Evolutionary conservation across 2,113 vertebrate genomes (phyloP).

Genomic region (Nanger granti): DNA sequence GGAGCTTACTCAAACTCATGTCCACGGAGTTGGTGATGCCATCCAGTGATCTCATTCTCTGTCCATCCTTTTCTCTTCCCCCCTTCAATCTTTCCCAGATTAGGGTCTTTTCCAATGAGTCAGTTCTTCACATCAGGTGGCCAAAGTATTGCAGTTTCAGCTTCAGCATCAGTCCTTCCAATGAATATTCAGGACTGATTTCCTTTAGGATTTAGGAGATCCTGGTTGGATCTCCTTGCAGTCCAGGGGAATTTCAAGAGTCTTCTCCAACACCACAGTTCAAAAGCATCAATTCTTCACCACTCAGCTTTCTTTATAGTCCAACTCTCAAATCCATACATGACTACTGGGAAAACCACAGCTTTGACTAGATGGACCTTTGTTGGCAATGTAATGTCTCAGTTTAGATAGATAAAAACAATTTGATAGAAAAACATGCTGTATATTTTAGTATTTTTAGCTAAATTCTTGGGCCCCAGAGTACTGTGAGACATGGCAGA

Average conservation of each 20-base stretch:
- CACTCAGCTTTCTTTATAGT: neutral
- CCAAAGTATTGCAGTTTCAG: neutral
- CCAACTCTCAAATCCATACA: neutral
- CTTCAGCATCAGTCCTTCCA: neutral
- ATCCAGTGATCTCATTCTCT: neutral
- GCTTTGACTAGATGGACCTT: neutral
- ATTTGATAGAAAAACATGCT: slow-evolving; percentile 45
- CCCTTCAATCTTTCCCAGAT: neutral
- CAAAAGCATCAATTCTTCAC: neutral
- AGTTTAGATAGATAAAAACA: slow-evolving; percentile 35
- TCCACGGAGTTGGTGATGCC: neutral
- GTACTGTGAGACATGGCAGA: slow-evolving; percentile 56
- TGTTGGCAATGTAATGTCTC: neutral
- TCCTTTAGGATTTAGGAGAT: neutral
- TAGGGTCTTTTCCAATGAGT: neutral
- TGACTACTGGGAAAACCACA: neutral
- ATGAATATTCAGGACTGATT: neutral
- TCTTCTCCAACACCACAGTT: neutral
- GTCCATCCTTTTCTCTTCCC: neutral
- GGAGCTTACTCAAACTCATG: neutral
- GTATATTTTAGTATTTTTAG: slow-evolving; percentile 63
- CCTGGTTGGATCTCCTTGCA: neutral
- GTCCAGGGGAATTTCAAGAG: neutral
- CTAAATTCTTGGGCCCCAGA: slow-evolving; percentile 49
- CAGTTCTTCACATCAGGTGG: neutral